Conservation (phyloP, 2,888 invertebrate genomes). For the Erpobdella octoculata region DNA sequence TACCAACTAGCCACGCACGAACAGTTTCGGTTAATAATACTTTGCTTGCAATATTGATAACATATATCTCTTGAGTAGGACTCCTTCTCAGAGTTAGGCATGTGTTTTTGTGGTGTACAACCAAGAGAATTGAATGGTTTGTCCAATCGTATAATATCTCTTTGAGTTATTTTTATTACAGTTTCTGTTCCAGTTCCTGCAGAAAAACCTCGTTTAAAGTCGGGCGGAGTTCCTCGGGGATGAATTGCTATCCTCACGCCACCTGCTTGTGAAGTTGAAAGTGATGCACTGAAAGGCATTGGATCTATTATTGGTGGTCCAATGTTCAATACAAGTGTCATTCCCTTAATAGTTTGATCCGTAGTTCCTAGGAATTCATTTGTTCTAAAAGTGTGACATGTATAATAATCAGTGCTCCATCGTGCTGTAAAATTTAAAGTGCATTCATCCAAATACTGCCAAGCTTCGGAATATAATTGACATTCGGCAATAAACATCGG, state of each 20-base stretch:
- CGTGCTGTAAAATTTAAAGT: not conserved
- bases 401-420: not conserved
- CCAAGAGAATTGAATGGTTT: not conserved
- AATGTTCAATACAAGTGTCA: conserved; percentile 8
- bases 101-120: not conserved
- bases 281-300: not conserved
- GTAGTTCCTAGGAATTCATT: not conserved
- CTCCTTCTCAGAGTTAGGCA: not conserved
- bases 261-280: not conserved
- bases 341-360: not conserved
- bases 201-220: conserved; percentile 6
- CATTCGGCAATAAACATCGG: not conserved
- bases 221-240: not conserved
- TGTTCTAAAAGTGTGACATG: conserved; percentile 11
- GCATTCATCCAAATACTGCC: not conserved
- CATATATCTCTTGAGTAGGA: not conserved
- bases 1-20: not conserved
- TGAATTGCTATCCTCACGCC: conserved; percentile 10
- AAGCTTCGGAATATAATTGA: not conserved
- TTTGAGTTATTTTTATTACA: not conserved
- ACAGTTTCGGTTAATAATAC: not conserved
- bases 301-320: not conserved
- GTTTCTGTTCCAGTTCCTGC: conserved; percentile 16
- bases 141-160: not conserved
- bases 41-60: not conserved